Evolutionary conservation across 2,888 invertebrate species (phyloP).

Genomic region (Marronus borbonicus): DNA sequence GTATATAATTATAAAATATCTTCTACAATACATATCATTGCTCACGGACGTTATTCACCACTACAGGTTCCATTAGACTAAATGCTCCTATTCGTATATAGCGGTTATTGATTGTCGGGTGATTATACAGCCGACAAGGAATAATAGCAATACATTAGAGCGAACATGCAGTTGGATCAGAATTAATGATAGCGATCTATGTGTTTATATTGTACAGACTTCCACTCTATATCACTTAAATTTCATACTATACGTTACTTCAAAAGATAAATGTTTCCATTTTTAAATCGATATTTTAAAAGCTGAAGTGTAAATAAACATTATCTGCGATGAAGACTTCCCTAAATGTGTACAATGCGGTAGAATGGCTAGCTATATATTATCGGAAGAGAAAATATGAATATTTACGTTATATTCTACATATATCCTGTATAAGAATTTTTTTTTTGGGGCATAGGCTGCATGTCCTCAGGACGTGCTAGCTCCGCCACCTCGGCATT

Average conservation of each 20-base stretch:
- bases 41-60: not conserved
- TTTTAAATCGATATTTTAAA: no score
- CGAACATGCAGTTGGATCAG: not conserved
- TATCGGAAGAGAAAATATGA: not conserved
- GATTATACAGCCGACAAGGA: not conserved
- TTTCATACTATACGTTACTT: not conserved
- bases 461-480: no score
- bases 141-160: not conserved
- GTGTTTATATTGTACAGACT: not conserved
- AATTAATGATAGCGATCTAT: not conserved
- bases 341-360: not conserved
- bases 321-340: not conserved
- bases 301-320: not conserved
- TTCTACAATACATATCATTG: not conserved
- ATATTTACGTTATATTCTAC: no score
- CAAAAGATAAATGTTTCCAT: no score
- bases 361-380: not conserved
- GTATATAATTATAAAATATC: not conserved
- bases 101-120: not conserved
- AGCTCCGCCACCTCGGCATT: no score
- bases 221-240: not conserved
- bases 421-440: no score
- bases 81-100: not conserved
- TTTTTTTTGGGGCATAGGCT: no score
- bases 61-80: not conserved